Base-by-base conservation (phyloP, 2,888 invertebrate genomes). In the Pyrrhia umbra region DNA sequence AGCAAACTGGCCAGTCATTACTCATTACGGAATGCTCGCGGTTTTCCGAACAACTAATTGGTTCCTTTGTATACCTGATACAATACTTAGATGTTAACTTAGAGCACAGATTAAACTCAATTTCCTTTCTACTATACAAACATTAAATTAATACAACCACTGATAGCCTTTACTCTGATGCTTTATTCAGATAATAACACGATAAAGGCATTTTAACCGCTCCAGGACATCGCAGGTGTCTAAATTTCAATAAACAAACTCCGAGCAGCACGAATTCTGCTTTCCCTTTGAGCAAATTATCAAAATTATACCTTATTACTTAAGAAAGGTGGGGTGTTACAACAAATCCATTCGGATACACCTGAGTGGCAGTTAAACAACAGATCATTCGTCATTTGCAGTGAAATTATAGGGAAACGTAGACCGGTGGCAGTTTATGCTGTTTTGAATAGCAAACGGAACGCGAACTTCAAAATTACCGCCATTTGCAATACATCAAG, bases 401-500 rank as follows among this genome's bases (percentile, higher is more conserved):
- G 71, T 68, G 55, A 90, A 89, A 90, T 90, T 87, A 87, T 85
- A 87, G 84, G 81, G 81, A 87, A 90, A 86, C 84, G 86, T 85
- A 86, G 83, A 85, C 86, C 85, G 78, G 85, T 86, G 85, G 88
- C 86, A 77, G 78, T 80, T 80, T 85, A 82, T 82, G 79, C 77
- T 75, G 74, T 80, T 76, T 80, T 82, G 81, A 81, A 83, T 73
- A 65, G 83, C 80, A 80, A 87, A 88, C 83, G 80, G 85, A 89
- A 90, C 83, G 88, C 80, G 77, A 84, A 87, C 85, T 89, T 92
- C 90, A 90, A 89, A 92, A 92, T 91, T 86, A 85, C 86, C 81
- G 84, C 88, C 87, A 88, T 90, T 91, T 88, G 79, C 80, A 84
- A 90, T 89, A 85, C 85, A 88, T 90, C 88, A 90, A 81, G 85